A percentile compares a stretch with the other conserved stretches of the same genome.
Evolutionary conservation across 2,888 invertebrate genomes (phyloP).

Genomic region (Nomada fabriciana): DNA sequence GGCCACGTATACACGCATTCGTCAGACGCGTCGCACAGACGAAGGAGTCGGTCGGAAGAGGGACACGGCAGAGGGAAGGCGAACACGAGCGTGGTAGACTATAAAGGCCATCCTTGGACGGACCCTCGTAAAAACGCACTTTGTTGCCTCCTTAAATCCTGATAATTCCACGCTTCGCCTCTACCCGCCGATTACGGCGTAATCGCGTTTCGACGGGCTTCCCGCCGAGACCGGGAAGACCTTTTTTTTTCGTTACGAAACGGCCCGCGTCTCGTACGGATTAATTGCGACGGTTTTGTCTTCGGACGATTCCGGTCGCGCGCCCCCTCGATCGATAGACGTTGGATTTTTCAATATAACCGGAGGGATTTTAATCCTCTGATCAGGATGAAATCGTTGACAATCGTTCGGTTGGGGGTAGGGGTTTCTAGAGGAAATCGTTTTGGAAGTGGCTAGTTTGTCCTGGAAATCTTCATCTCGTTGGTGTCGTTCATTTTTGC

Average conservation of each 20-base stretch:
- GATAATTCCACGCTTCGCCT: conserved; percentile 75
- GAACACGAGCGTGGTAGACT: conserved; percentile 68
- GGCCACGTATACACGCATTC: neutral
- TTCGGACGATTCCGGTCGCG: conserved; percentile 48
- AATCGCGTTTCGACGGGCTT: conserved; percentile 74
- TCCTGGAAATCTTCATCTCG: no score
- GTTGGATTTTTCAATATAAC: conserved; percentile 17
- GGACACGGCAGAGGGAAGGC: conserved; percentile 11
- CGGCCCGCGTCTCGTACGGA: conserved; percentile 52
- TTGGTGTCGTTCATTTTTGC: no score
- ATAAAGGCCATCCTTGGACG: conserved; percentile 75
- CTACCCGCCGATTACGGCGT: conserved; percentile 73
- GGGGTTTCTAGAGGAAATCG: no score
- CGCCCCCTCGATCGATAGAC: conserved; percentile 27
- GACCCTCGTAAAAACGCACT: conserved; percentile 75
- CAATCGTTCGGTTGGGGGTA: no score
- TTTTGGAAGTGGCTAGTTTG: no score
- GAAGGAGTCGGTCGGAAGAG: conserved; percentile 13
- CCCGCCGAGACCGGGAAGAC: conserved; percentile 66
- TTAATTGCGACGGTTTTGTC: conserved; percentile 69
- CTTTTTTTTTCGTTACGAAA: conserved; percentile 65
- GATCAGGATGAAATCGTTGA: no score
- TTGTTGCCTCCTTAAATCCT: conserved; percentile 76
- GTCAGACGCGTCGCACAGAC: neutral
- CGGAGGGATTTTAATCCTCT: no score